These are phyloP conservation scores for Phyllotreta striolata DNA, from an alignment of 2,888 invertebrate genomes.

Conservation along the genomic window DNA sequence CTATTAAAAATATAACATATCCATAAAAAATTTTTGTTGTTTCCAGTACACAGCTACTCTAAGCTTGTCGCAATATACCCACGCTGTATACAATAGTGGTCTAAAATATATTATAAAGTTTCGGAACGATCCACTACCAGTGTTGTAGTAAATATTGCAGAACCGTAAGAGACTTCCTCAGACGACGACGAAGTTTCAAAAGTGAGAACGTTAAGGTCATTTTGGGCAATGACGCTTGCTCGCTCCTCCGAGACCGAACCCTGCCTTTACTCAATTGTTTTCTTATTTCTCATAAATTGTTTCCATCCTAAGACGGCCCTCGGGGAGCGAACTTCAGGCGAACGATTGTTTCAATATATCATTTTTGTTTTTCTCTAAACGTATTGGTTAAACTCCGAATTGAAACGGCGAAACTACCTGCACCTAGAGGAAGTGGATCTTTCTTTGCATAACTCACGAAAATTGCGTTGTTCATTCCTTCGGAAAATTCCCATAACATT, in stretches of 20 bases:
- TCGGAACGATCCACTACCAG: no score
- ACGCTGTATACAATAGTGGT: no score
- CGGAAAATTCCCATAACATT: no score
- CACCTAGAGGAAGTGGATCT: no score
- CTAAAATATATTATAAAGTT: no score
- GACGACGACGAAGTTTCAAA: conserved; percentile 40
- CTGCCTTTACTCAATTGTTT: conserved; percentile 58
- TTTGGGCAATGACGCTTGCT: conserved; percentile 47
- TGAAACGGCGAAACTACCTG: conserved; percentile 10
- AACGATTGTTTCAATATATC: conserved; percentile 55
- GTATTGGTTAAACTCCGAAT: conserved; percentile 28
- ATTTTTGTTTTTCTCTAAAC: conserved; percentile 35
- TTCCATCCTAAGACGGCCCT: conserved; percentile 53
- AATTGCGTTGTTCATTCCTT: no score
- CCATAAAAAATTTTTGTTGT: no score
- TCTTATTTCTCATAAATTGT: conserved; percentile 60
- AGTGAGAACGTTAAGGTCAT: conserved; percentile 40
- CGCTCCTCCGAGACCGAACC: conserved; percentile 52
- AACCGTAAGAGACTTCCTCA: conserved; percentile 38
- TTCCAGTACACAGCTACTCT: no score
- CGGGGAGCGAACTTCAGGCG: conserved; percentile 53
- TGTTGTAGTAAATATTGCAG: conserved; percentile 17
- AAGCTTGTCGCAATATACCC: no score
- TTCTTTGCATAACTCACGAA: no score
- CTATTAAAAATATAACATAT: no score